Base-by-base conservation (phyloP, 1,140 invertebrate species). In the Hermetia illucens region DNA sequence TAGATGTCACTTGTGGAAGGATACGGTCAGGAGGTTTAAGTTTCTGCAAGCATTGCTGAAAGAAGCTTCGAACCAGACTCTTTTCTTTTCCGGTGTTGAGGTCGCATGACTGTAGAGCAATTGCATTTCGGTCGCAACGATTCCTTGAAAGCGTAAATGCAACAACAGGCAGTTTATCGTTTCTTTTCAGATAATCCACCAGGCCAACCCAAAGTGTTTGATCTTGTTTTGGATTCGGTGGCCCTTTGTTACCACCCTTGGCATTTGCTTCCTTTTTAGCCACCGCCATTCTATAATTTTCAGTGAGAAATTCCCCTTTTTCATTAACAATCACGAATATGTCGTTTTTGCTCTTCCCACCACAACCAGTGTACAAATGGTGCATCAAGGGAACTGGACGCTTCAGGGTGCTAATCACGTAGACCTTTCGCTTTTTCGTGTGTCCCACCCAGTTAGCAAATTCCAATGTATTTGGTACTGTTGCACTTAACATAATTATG, bases 401-500 rank as follows among this genome's bases (percentile, higher is more conserved):
- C 53, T 96, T 91, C 0, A 74, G 58, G 0, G 95, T 99, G 41
- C 80, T 91, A 21, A 98, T 91, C 0, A 98, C 93, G 57, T 85
- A 93, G 40, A 97, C 91, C 54, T 90, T 93, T 40, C 83, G 74
- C 51, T 85, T 77, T 58, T 96, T 93, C 0, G 85, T 95, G 39
- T 77, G 71, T 1, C 95, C 95, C 30, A 98, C 82, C 95, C 95
- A 98, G 53, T 94, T 82, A 2, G 94, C 94, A 67, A 98, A 93
- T 60, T 96, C 82, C 42, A 93, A 63, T 3, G 90, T 86, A 64
- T 99, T 99, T 1, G 95, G 93, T 19, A 98, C 94, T 2, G 96
- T 99, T 1, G 96, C 96, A 56, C 89, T 95, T 9, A 99, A 65
- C 77, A 99, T 83, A 3, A 99, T 91, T 40, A 99, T 92, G 46